These are phyloP conservation scores for Psammodynastes pulverulentus DNA, from an alignment of 2,113 vertebrate genomes.

Conservation along the genomic window DNA sequence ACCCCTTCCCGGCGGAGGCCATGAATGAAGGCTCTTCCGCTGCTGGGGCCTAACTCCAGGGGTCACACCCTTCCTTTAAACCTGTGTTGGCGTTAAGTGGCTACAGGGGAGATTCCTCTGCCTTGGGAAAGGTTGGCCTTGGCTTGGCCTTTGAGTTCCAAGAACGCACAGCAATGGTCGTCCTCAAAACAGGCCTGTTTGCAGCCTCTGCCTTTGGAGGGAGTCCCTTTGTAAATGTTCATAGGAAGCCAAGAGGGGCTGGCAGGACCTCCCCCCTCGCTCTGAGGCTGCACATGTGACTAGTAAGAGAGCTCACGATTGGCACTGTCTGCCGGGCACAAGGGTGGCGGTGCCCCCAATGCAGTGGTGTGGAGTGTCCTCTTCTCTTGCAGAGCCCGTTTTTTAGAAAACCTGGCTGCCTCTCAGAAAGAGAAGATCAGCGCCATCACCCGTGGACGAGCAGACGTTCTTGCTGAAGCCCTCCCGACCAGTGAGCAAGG, in stretches of 20 bases:
- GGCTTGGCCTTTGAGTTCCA: background rate
- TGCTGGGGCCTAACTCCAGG: background rate
- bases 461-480: slow-evolving; percentile 40
- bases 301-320: background rate
- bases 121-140: background rate
- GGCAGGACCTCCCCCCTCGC: background rate
- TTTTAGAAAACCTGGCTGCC: slow-evolving; percentile 84
- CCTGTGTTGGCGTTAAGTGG: background rate
- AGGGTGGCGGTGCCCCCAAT: background rate
- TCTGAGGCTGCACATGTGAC: background rate
- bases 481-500: slow-evolving; percentile 14
- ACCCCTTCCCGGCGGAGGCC: background rate
- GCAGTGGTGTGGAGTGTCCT: background rate
- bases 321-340: background rate
- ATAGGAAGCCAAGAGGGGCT: background rate
- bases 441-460: slow-evolving; percentile 67
- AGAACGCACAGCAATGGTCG: background rate
- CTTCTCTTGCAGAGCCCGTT: slow-evolving; percentile 74
- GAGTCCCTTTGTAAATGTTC: background rate
- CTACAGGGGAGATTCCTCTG: background rate
- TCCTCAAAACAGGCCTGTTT: background rate
- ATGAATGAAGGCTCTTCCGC: background rate
- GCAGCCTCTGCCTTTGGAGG: background rate
- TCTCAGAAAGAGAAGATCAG: slow-evolving; percentile 80
- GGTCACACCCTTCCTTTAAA: background rate